Evolutionary conservation across 2,797 vertebrate genomes (phyloP), one percentile per base, ranked within the genome.

Genomic region (Notoglanidium macrostoma): DNA sequence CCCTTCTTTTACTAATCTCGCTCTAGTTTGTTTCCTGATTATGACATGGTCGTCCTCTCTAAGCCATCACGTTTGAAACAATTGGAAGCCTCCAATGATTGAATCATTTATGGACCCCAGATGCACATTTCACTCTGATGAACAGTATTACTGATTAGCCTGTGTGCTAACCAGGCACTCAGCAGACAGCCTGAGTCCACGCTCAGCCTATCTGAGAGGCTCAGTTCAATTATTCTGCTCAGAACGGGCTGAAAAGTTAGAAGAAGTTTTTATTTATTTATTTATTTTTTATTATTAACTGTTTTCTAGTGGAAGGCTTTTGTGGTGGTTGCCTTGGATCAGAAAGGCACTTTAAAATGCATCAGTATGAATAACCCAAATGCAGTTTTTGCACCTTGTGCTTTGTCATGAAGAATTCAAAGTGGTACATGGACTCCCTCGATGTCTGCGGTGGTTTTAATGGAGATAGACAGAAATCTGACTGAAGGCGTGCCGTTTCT

Each of bases 21-120:
- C 59, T 79, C 3, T 35, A 40, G 51, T 83, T 84, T 90, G 88
- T 87, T 91, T 89, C 14, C 6, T 61, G 78, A 40, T 89, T 90
- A 91, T 91, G 89, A 91, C 35, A 35, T 67, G 65, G 72, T 73
- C 59, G 67, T 59, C 67, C 29, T 40, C 78, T 74, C 63, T 6
- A 84, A 87, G 85, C 81, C 87, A 89, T 70, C 82, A 89, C 68
- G 87, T 79, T 85, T 88, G 84, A 23, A 89, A 83, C 86, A 65
- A 88, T 89, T 74, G 88, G 46, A 89, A 88, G 82, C 17, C 67
- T 79, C 21, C 57, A 76, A 32, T 89, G 68, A 46, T 88, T 90
- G 86, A 89, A 90, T 90, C 87, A 89, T 78, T 87, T 29, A 89
- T 86, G 85, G 92, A 90, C 87, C 93, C 91, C 90, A 88, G 87